Base-by-base conservation (phyloP, 1,140 invertebrate species). In the Drosophila pachea region DNA sequence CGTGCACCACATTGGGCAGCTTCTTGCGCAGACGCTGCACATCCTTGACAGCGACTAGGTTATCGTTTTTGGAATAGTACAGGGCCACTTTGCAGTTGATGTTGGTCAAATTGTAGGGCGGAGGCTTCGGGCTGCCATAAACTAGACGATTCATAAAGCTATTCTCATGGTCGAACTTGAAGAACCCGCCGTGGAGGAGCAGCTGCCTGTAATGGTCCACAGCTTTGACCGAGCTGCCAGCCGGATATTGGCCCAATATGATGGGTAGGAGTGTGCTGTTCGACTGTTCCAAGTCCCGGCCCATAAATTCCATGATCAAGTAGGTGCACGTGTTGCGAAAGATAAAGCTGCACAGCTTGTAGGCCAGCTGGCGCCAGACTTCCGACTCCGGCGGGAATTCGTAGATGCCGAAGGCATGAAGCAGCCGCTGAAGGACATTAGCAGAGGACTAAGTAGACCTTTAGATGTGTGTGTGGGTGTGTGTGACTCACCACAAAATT, bases 231-330 rank as follows among this genome's bases (percentile, higher is more conserved):
- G 79, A 84, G 0, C 68, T 29, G 6, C 79, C 79, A 0, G 79
- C 42, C 4, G 58, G 40, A 4, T 11, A 14, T 8, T 84, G 79
- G 6, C 61, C 66, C 14, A 61, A 1, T 1, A 64, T 4, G 0
- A 84, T 9, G 0, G 79, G 79, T 0, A 38, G 0, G 0, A 66
- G 16, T 0, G 63, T 76, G 0, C 7, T 86, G 70, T 91, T 92
- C 40, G 90, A 78, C 88, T 92, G 91, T 12, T 86, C 76, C 54
- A 62, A 72, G 64, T 91, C 90, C 48, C 90, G 91, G 52, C 91
- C 93, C 84, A 77, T 78, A 0, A 92, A 0, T 4, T 91, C 66
- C 73, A 93, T 92, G 0, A 92, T 7, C 1, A 91, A 36, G 53
- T 92, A 92, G 2, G 72, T 75, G 75, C 92, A 93, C 0, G 93